phyloP scores from a whole-genome alignment of 1,140 invertebrate genomes.

The Ooceraea biroi region DNA sequence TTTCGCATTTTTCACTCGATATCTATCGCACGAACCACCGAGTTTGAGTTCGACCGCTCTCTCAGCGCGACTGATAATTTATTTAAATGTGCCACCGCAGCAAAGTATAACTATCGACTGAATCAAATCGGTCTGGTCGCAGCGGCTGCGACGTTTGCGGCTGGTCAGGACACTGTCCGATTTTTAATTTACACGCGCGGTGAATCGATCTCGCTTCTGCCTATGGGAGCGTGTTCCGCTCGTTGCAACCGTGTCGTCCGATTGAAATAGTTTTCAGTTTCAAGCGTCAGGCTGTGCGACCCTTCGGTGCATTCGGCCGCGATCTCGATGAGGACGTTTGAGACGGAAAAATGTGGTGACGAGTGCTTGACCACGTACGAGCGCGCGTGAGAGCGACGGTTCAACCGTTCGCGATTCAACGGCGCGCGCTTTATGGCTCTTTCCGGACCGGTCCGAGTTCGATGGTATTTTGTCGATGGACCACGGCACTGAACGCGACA shows the following conservation, averaged over 20 bases:
- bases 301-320: slow-evolving; percentile 31
- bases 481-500: slow-evolving; percentile 12
- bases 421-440: slow-evolving; percentile 53
- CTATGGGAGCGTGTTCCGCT: neutral
- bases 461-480: slow-evolving; percentile 50
- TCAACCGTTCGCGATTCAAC: slow-evolving; percentile 52
- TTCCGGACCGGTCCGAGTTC: slow-evolving; percentile 34
- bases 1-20: slow-evolving; percentile 31
- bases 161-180: slow-evolving; percentile 65
- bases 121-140: slow-evolving; percentile 72
- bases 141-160: slow-evolving; percentile 43
- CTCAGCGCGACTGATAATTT: slow-evolving; percentile 79
- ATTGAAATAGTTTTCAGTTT: slow-evolving; percentile 60
- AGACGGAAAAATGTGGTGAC: slow-evolving; percentile 61
- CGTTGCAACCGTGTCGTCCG: slow-evolving; percentile 19
- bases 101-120: slow-evolving; percentile 72
- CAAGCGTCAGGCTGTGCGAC: slow-evolving; percentile 7
- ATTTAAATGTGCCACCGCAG: slow-evolving; percentile 76
- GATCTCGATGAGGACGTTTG: slow-evolving; percentile 62
- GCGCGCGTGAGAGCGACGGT: slow-evolving; percentile 47
- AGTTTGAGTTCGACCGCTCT: slow-evolving; percentile 61
- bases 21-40: slow-evolving; percentile 12
- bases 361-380: slow-evolving; percentile 53
- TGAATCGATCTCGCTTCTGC: slow-evolving; percentile 63
- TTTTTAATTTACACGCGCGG: slow-evolving; percentile 71